Base-by-base conservation (phyloP, 92 coral and sea anemone genomes). In the Hydrozoanthus gracilis region DNA sequence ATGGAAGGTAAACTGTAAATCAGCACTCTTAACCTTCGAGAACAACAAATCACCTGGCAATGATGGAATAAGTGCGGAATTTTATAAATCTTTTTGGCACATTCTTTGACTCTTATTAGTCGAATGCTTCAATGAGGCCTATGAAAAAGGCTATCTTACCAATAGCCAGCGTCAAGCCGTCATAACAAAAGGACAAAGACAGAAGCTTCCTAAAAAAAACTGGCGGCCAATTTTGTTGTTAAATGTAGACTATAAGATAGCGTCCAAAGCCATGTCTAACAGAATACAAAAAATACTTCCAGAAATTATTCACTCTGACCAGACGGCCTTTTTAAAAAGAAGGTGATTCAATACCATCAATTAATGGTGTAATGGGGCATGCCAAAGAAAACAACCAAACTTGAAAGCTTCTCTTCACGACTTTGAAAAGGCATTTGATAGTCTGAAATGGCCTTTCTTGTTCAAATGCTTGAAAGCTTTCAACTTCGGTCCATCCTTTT, bases 191-290 rank as follows among this genome's bases (percentile, higher is more conserved):
- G 67, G 89, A 70, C 45, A 76, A 86, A 50, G 86, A 78, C 46
- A 68, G 85, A 54, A 77, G 39, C 2, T 27, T 27, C 39, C 39
- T 27, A 27, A 27, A 27, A 27, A 27, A 27, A 27, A 87, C 45
- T 87, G 89, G 89, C 78, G 86, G 72, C 89, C 89, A 65, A 66
- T 78, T 45, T 87, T 79, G 7, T 58, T 87, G 17, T 44, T 78
- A 2, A 86, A 86, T 44, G 88, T 85, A 35, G 88, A 74, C 54
- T 61, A 69, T 50, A 74, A 85, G 74, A 74, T 85, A 8, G 82
- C 16, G 49, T 76, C 82, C 44, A 86, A 86, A 62, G 89, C 71
- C 1, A 45, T 77, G n/a, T 82, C 78, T n/a, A 55, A 60, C 50
- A 76, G 89, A 49, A 62, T 67, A 48, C 68, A 77, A 73, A 55